Base-by-base conservation (phyloP, 2,888 invertebrate species). In the Lamproptera curius region DNA sequence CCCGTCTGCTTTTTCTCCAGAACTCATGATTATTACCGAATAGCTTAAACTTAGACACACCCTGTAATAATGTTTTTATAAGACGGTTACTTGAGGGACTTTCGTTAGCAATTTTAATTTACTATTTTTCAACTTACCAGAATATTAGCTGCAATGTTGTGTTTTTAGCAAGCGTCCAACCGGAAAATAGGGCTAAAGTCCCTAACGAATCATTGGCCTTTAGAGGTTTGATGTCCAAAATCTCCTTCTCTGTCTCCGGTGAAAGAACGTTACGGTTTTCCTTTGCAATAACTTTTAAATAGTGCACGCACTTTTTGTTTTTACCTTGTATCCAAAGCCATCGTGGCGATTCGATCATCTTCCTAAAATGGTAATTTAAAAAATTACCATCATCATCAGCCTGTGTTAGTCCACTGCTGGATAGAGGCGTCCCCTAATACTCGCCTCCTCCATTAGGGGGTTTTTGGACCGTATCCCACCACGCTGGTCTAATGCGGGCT, bases 331-430 rank as follows among this genome's bases (percentile, higher is more conserved):
- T 82, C 69, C 89, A 89, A 56, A 91, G 78, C 92, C 92, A 92
- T 52, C 91, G 82, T 2, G 92, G 92, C 36, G 92, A 92, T 77
- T 92, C 92, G 52, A 91, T 89, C 63, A 91, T 77, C 59, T 82
- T 87, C 71, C 91, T 91, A 59, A 23, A 68, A 67, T 34, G 20
- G 5, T 23, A 46, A 40, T 16, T 1, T 20, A n/a, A n/a, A n/a
- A n/a, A n/a, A n/a, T n/a, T n/a, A n/a, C n/a, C n/a, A n/a, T n/a
- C n/a, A n/a, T n/a, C n/a, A n/a, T n/a, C n/a, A n/a, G n/a, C n/a
- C n/a, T n/a, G n/a, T n/a, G n/a, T n/a, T n/a, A n/a, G n/a, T n/a
- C n/a, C n/a, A n/a, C n/a, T n/a, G n/a, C n/a, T n/a, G n/a, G n/a
- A n/a, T n/a, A n/a, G n/a, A n/a, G n/a, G n/a, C n/a, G n/a, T n/a